Evolutionary conservation across 2,113 vertebrate species (phyloP).

Genomic region (Phylloscopus trochilus): DNA sequence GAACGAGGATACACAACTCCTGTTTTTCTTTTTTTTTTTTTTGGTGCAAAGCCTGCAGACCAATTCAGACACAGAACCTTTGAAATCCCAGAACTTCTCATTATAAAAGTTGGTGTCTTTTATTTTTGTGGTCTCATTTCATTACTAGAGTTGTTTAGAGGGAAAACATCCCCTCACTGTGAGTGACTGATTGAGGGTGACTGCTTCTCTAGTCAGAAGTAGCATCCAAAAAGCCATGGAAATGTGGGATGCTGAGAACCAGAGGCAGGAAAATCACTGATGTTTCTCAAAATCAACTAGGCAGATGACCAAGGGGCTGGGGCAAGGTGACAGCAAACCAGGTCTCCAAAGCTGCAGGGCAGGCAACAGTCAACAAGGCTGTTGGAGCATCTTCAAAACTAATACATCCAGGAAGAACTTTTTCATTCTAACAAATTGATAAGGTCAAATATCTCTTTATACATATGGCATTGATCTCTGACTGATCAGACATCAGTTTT

Average conservation of each 20-base stretch:
- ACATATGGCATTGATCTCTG: background rate
- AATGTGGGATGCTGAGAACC: background rate
- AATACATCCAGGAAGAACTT: background rate
- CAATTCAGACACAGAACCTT: background rate
- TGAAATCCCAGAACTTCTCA: background rate
- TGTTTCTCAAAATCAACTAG: background rate
- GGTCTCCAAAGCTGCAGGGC: background rate
- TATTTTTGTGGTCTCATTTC: background rate
- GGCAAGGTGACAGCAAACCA: background rate
- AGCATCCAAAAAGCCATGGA: background rate
- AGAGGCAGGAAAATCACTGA: background rate
- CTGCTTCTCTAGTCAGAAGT: background rate
- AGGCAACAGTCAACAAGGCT: background rate
- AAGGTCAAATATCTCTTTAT: background rate
- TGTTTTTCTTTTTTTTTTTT: background rate
- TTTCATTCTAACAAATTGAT: background rate
- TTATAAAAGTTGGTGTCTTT: background rate
- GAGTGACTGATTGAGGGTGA: background rate
- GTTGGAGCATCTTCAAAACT: background rate
- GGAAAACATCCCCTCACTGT: background rate
- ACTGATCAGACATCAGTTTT: background rate
- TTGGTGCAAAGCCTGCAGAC: background rate
- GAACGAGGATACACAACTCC: accelerated
- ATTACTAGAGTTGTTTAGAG: background rate
- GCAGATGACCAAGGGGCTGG: background rate